phyloP scores from a whole-genome alignment of 2,888 invertebrate genomes.

The Notodromas monacha region DNA sequence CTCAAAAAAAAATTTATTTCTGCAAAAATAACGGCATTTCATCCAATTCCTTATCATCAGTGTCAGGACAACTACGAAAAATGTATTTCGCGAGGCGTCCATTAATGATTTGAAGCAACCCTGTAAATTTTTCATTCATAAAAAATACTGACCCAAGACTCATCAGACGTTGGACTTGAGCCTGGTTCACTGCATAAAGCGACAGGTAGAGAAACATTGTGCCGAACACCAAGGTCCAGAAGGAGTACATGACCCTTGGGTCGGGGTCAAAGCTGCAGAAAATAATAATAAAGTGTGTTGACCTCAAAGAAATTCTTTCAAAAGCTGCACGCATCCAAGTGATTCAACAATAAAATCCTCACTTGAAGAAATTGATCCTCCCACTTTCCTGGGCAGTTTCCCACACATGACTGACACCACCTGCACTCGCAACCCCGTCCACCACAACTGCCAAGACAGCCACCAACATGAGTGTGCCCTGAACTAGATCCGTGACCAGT shows the following conservation, averaged over 20 bases:
- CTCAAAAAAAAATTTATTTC: too few relatives aligned
- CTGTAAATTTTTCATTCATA: too few relatives aligned
- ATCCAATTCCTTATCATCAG: too few relatives aligned
- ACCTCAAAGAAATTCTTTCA: too few relatives aligned
- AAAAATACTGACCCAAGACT: constrained; percentile 17
- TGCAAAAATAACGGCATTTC: too few relatives aligned
- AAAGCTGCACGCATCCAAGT: not conserved
- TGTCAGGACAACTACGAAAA: too few relatives aligned
- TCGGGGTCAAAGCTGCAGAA: constrained; percentile 32
- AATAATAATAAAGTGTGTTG: constrained; percentile 6
- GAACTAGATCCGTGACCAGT: constrained; percentile 46
- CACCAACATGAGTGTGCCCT: constrained; percentile 37
- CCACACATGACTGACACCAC: constrained; percentile 36
- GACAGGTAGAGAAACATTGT: constrained; percentile 44
- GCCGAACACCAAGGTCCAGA: constrained; percentile 48
- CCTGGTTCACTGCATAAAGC: constrained; percentile 56
- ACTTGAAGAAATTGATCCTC: constrained; percentile 25
- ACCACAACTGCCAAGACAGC: constrained; percentile 44
- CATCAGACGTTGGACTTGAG: constrained; percentile 26
- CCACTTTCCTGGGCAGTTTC: constrained; percentile 29
- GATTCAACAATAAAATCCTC: constrained; percentile 9
- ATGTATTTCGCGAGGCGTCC: too few relatives aligned
- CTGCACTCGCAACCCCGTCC: constrained; percentile 31
- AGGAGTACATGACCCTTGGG: constrained; percentile 46
- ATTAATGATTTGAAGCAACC: too few relatives aligned